Conservation (phyloP, 2,888 invertebrate species). For the Alentia gelatinosa region DNA sequence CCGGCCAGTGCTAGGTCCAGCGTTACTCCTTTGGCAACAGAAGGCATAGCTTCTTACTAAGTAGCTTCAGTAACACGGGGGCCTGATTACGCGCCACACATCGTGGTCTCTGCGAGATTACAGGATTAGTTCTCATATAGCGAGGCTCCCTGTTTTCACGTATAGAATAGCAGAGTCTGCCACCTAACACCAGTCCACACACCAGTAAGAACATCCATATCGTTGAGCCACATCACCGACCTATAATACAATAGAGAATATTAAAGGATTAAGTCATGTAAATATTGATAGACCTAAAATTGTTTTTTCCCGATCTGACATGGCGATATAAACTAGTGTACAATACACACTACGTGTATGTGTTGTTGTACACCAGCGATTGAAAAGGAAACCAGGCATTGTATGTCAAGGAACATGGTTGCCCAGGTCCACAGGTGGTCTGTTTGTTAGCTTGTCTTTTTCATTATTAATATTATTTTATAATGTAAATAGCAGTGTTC, state of each 20-base stretch:
- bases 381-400: no score
- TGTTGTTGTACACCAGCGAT: no score
- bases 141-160: background rate
- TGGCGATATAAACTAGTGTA: no score
- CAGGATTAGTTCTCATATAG: background rate
- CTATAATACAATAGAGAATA: background rate
- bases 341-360: no score
- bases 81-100: background rate
- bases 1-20: conserved; percentile 20
- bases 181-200: background rate
- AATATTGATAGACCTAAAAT: no score
- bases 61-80: background rate
- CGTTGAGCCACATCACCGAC: background rate
- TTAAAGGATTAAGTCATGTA: background rate
- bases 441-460: no score
- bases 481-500: no score
- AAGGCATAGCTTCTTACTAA: conserved; percentile 24
- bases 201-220: background rate
- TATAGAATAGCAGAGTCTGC: background rate
- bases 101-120: background rate
- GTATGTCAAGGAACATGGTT: no score
- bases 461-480: no score
- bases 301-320: no score
- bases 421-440: no score
- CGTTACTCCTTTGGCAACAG: background rate